Base-by-base conservation (phyloP, 2,113 vertebrate genomes). In the Semnopithecus entellus region DNA sequence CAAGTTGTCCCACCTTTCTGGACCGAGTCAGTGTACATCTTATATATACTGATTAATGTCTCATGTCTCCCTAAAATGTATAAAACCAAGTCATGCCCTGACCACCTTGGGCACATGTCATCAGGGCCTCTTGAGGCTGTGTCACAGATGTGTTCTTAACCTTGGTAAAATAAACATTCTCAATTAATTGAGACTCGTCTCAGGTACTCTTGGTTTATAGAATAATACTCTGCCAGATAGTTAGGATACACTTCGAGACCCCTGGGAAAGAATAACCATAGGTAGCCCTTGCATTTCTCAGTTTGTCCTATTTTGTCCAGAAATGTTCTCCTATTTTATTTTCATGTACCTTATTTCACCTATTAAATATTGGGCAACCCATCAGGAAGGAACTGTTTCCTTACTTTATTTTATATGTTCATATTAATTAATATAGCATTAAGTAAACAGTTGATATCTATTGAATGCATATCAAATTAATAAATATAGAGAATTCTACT, bases 221-320 rank as follows among this genome's bases (percentile, higher is more conserved):
- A 81, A 92, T 90, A 72, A 81, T 61, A 68, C 57, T 92, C 64
- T 90, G 66, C 85, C 48, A 82, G 89, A 66, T 81, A 92, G 92
- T 97, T 92, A 43, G 66, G 73, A 90, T 96, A 73, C 52, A 30
- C 80, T 90, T 81, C 75, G 92, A 82, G 66, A 23, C 73, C 50
- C 48, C 40, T 22, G 73, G 79, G 48, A 81, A 45, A 75, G 68
- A 73, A 61, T 75, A 81, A 80, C 40, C 80, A 35, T 75, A 89
- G 45, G 38, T 43, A 92, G 75, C 23, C 57, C 96, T 89, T 94
- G 64, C 55, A 94, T 92, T 78, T 92, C 84, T 94, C 25, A 76
- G 59, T 94, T 94, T 94, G n/a, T 88, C 88, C 40, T 88, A 96
- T 88, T 86, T 89, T 89, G 86, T 52, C 85, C 66, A 89, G 73